Evolutionary conservation across 2,113 vertebrate genomes (phyloP).

Genomic region (Tichodroma muraria): DNA sequence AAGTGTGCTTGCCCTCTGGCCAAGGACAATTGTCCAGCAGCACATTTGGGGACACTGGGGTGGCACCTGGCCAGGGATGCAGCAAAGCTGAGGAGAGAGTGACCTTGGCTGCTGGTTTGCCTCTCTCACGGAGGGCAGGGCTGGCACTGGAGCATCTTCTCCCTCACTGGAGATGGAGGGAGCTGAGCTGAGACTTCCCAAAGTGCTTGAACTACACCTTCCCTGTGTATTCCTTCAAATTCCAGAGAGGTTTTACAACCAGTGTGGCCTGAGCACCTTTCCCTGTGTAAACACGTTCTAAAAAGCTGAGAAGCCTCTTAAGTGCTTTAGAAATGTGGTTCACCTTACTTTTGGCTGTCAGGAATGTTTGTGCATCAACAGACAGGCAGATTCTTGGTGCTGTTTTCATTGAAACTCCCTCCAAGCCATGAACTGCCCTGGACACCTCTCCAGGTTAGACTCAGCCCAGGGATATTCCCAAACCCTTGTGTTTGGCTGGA

Average conservation of each 20-base stretch:
- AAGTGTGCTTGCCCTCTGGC: not conserved
- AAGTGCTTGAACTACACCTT: too few relatives aligned
- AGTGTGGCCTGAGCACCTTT: not conserved
- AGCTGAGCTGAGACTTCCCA: too few relatives aligned
- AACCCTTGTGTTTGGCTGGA: too few relatives aligned
- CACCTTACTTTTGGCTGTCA: not conserved
- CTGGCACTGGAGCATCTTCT: too few relatives aligned
- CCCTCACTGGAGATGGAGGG: too few relatives aligned
- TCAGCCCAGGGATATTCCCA: too few relatives aligned
- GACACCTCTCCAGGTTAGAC: too few relatives aligned
- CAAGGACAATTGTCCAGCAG: not conserved
- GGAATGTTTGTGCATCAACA: not conserved
- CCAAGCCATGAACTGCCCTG: too few relatives aligned
- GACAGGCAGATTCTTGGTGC: not conserved
- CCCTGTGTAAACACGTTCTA: not conserved
- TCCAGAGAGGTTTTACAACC: not conserved
- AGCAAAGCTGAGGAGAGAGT: not conserved
- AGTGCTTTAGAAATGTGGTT: not conserved
- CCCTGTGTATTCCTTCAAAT: too few relatives aligned
- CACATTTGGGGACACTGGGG: not conserved
- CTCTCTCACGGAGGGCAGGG: not conserved
- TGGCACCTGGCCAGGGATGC: slow-evolving; percentile 11
- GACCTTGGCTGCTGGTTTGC: not conserved
- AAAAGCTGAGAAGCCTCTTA: not conserved
- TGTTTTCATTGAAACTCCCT: too few relatives aligned